Percentiles rank a stretch among this genome's conserved stretches.
Conservation (phyloP, 2,888 invertebrate genomes). For the Coleophora flavipennella region DNA sequence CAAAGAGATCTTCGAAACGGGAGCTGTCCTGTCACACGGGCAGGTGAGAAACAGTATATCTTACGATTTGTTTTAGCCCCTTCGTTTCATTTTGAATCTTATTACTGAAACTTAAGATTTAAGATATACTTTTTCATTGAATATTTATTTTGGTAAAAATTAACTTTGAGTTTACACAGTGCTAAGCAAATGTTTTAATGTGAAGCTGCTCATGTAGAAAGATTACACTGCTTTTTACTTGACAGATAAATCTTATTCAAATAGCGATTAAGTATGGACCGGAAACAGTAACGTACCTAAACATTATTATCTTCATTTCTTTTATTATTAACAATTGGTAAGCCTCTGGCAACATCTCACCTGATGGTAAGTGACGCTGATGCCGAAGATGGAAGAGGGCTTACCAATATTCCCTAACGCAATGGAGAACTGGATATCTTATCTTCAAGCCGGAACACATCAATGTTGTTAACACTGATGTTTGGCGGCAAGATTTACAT, state of each 20-base stretch:
- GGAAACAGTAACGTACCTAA: conserved; percentile 20
- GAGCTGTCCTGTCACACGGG: conserved; percentile 46
- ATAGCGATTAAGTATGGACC: conserved; percentile 21
- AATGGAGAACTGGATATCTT: too few relatives aligned
- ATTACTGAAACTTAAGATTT: conserved; percentile 4
- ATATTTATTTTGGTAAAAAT: conserved; percentile 17
- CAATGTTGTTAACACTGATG: too few relatives aligned
- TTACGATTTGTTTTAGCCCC: not conserved
- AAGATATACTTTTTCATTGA: conserved; percentile 12
- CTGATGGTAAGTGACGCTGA: too few relatives aligned
- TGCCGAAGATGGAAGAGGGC: too few relatives aligned
- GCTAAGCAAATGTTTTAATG: conserved; percentile 53
- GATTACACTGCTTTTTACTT: conserved; percentile 28
- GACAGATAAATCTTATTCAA: conserved; percentile 44
- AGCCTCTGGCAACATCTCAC: too few relatives aligned
- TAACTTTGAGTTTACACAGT: conserved; percentile 42
- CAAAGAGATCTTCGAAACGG: conserved; percentile 47
- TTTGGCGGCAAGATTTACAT: too few relatives aligned
- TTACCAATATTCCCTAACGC: too few relatives aligned
- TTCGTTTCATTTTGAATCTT: conserved; percentile 15
- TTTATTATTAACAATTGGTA: too few relatives aligned
- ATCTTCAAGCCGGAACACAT: too few relatives aligned
- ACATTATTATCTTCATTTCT: too few relatives aligned
- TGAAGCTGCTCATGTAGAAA: conserved; percentile 40
- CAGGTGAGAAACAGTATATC: conserved; percentile 19